Percentiles rank a stretch among this genome's conserved stretches.
phyloP scores from a whole-genome alignment of 2,888 invertebrate species.

The Rhagonycha lutea region DNA sequence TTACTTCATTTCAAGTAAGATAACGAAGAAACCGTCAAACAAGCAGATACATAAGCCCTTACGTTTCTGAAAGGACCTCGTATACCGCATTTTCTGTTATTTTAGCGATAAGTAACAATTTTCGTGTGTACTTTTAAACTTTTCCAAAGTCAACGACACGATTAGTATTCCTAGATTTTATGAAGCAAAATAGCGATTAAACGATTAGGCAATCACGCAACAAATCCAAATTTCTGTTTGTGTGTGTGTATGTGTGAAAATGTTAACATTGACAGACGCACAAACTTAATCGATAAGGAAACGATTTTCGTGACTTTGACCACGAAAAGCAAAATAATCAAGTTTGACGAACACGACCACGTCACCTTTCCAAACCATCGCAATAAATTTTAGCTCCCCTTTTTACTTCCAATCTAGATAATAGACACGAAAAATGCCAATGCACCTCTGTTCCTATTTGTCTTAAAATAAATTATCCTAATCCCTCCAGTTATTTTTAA shows the following conservation, averaged over 20 bases:
- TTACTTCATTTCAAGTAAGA: background rate
- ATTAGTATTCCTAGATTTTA: constrained; percentile 18
- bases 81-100: background rate
- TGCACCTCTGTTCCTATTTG: background rate
- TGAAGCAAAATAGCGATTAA: constrained; percentile 11
- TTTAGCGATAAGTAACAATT: background rate
- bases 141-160: constrained; percentile 24
- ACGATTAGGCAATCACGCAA: constrained; percentile 23
- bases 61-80: background rate
- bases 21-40: background rate
- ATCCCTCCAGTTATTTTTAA: background rate
- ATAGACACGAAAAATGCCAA: background rate
- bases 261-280: background rate
- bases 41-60: background rate
- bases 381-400: constrained; percentile 18
- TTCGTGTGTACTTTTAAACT: background rate
- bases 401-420: constrained; percentile 3
- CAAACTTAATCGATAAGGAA: constrained; percentile 7
- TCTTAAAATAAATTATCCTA: background rate
- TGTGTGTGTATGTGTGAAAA: background rate
- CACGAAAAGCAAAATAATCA: constrained; percentile 13
- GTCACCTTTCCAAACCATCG: background rate
- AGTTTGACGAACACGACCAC: background rate
- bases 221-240: background rate
- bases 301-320: constrained; percentile 23